Evolutionary conservation across 2,113 vertebrate genomes (phyloP).

Genomic region (Microcebus jonahi): DNA sequence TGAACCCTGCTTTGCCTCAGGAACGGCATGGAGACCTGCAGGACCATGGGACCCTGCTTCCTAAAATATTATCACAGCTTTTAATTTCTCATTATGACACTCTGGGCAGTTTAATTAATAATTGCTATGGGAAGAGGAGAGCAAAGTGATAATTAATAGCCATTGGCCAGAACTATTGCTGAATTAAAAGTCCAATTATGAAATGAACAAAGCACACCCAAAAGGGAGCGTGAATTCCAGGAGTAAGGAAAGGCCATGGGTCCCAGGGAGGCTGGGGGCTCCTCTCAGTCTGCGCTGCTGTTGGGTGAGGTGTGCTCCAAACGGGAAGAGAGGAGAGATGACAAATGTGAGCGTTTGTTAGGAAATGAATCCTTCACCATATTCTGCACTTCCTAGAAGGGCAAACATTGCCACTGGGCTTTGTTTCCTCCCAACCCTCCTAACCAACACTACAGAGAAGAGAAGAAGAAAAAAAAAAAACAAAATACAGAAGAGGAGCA

Average conservation of each 20-base stretch:
- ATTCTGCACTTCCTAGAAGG: neutral
- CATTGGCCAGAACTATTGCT: constrained; percentile 59
- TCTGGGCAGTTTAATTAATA: constrained; percentile 75
- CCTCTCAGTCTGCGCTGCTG: neutral
- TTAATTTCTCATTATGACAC: constrained; percentile 74
- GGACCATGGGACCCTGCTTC: constrained; percentile 49
- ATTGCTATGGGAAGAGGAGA: constrained; percentile 66
- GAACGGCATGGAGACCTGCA: constrained; percentile 3
- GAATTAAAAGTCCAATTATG: constrained; percentile 66
- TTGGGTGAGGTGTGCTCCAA: neutral
- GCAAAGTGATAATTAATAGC: constrained; percentile 70
- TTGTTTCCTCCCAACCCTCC: neutral
- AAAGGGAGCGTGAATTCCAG: constrained; percentile 27
- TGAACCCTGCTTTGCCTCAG: constrained; percentile 44
- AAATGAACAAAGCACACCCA: constrained; percentile 27
- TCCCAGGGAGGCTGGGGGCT: neutral
- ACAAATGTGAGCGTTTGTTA: neutral
- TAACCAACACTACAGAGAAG: neutral
- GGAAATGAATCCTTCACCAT: neutral
- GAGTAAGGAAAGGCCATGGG: neutral
- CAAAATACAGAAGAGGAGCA: neutral
- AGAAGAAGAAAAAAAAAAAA: neutral
- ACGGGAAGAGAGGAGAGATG: neutral
- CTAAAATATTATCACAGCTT: constrained; percentile 70
- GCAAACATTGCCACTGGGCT: neutral